Base-by-base conservation (phyloP, 2,113 vertebrate species). In the Halcyon senegalensis region DNA sequence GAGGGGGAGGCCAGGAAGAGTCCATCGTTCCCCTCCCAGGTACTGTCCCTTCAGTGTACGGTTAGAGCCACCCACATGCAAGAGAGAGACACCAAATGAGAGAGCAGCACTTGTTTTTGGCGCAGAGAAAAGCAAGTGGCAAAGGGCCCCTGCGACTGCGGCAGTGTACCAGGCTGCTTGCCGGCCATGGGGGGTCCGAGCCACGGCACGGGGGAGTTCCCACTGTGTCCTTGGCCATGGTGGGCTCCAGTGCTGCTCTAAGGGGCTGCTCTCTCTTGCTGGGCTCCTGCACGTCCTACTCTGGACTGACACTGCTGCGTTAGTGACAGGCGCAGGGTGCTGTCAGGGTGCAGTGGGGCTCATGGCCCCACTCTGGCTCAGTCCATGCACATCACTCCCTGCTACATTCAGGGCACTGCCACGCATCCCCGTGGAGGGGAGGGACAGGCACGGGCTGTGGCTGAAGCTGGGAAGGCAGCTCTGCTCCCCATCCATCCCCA, bases 351-450 rank as follows among this genome's bases (percentile, higher is more conserved):
- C 63, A 78, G 48, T 1, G 0, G 33, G 35, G 41, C 50, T 30
- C 68, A 8, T 0, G 3, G 37, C 25, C 50, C 44, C 50, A 31
- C 81, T 58, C 39, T 33, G 14, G 20, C 74, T 72, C 33, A 25
- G 27, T 2, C 68, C 16, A 24, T 13, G 25, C 64, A 24, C 5
- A 0, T 50, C 41, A 4, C 43, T 51, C 68, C 25, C 16, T 30
- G 28, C 53, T 25, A 50, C 37, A 7, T 6, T 46, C 2, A 2
- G 58, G 37, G 39, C 1, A 1, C 31, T 59, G 11, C 28, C 11
- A 3, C 48, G 10, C 0, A 0, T 7, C 33, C 50, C 23, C 10
- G 0, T 0, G 0, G 30, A 25, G 15, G 10, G 3, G 10, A 76
- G 33, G 16, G 24, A 67, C 46, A 72, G n/a, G 41, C 7, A 46